phyloP scores from a whole-genome alignment of 23 tunicate species.

The Diplosoma virens region DNA sequence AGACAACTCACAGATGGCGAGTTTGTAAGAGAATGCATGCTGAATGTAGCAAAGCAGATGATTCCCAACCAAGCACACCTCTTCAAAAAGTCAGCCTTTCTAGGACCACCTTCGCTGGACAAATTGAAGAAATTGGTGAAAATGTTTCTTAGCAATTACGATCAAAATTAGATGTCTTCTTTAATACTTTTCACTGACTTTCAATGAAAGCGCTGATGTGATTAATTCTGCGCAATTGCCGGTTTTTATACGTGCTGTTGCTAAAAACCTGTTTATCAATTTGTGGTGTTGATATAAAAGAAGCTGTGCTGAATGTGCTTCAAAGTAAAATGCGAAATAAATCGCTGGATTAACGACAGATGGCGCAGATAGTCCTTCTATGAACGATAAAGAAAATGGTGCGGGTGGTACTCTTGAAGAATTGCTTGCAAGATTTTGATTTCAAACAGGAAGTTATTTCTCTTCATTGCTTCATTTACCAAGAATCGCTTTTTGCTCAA shows the following conservation, averaged over 20 bases:
- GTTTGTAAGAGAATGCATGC: neutral
- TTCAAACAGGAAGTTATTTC: neutral
- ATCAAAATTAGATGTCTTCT: neutral
- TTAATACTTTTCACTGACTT: too few species aligned
- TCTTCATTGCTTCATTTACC: neutral
- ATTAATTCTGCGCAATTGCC: neutral
- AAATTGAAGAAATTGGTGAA: neutral
- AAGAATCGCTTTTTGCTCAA: neutral
- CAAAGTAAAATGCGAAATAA: neutral
- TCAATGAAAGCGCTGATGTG: too few species aligned
- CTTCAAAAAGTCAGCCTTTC: neutral
- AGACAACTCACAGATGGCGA: too few species aligned
- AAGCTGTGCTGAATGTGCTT: neutral
- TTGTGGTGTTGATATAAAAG: neutral
- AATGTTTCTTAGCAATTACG: neutral
- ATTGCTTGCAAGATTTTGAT: neutral
- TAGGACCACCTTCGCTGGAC: neutral
- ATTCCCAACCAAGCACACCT: neutral
- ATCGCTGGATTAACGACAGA: too few species aligned
- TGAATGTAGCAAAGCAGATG: neutral
- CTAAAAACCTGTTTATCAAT: neutral
- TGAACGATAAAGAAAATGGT: neutral
- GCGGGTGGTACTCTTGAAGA: neutral
- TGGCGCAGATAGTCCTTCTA: neutral
- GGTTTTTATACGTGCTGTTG: neutral